Base-by-base conservation (phyloP, 2,797 vertebrate genomes). In the Echiichthys vipera region DNA sequence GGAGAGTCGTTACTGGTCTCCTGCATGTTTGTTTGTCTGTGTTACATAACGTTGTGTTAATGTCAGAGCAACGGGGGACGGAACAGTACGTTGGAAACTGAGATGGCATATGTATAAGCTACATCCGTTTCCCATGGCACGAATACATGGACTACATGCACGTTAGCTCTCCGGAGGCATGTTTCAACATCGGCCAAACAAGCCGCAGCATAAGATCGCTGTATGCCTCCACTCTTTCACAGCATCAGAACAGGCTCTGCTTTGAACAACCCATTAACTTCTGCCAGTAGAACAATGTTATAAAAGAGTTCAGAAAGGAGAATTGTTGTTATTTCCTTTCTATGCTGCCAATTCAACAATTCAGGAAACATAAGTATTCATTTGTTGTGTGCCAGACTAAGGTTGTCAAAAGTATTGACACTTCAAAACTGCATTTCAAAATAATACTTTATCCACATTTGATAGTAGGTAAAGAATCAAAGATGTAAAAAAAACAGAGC, bases 21-120 rank as follows among this genome's bases (percentile, higher is more conserved):
- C 63, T 22, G 10, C 22, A 27, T 66, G 67, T 84, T 90, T 86
- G 76, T 82, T 82, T 81, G 76, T 77, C 42, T 54, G 10, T 15
- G 64, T 85, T 85, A 75, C 43, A 67, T 80, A 83, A 84, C 12
- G 11, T 13, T 4, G 18, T 18, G 59, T 29, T 71, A 66, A 80
- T 22, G 29, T 63, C 56, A 47, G 15, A 80, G 27, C 40, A 32
- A 25, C 5, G 1, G 27, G 43, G 63, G 51, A 53, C 27, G 32
- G 32, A 56, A 14, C 42, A 34, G 37, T 34, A 20, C 11, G 36
- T 5, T 66, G 18, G 49, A 75, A 82, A 53, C 32, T 37, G 2
- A 68, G 75, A 57, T 18, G 30, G 8, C 30, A 40, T 25, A 27
- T 7, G n/a, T 46, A 53, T 64, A 62, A 62, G 30, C 40, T 49